Conservation (phyloP, 2,888 invertebrate species). For the Mesorhabditis sp. region DNA sequence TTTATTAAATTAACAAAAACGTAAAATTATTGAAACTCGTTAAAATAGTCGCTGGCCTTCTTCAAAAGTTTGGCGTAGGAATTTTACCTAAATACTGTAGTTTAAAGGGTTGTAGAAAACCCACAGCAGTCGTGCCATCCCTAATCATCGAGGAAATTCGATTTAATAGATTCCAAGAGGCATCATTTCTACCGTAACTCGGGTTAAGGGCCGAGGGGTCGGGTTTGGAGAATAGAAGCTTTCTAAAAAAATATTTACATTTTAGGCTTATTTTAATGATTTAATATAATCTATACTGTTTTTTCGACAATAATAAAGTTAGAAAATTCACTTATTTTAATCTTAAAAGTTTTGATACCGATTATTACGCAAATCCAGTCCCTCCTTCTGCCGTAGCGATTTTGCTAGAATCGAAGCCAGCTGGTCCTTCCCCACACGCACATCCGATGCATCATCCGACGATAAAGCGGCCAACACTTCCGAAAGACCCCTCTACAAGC, state of each 20-base stretch:
- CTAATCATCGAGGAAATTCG: background rate
- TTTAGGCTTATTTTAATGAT: too few relatives aligned
- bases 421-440: background rate
- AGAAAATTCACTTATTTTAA: background rate
- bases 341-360: background rate
- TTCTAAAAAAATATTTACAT: too few relatives aligned
- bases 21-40: background rate
- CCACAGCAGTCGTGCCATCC: background rate
- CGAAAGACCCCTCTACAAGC: background rate
- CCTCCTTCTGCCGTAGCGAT: background rate
- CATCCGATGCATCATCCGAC: constrained; percentile 4
- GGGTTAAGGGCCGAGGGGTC: too few relatives aligned
- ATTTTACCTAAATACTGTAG: background rate
- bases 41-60: background rate
- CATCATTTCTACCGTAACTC: background rate
- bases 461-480: background rate
- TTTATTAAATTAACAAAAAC: too few relatives aligned
- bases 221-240: too few relatives aligned
- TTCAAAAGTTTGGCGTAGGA: background rate
- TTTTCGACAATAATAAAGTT: too few relatives aligned
- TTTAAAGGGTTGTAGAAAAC: background rate
- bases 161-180: background rate
- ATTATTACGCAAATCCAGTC: too few relatives aligned
- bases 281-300: too few relatives aligned
- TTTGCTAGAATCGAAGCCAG: background rate